phyloP scores from a whole-genome alignment of 2,113 vertebrate genomes.

The Ictalurus furcatus region DNA sequence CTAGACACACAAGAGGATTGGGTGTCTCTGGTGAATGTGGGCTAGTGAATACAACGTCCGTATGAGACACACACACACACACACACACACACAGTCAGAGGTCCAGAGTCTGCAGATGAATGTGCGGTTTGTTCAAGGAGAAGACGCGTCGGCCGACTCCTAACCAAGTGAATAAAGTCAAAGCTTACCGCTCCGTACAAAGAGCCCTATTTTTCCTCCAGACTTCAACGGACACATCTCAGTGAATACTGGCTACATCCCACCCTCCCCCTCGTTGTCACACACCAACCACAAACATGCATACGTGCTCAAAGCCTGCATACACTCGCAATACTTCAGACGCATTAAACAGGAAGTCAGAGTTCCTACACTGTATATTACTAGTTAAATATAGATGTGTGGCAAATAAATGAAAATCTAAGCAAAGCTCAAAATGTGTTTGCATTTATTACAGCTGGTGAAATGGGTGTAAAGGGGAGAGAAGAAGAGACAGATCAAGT shows the following conservation, averaged over 20 bases:
- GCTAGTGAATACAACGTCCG: constrained; percentile 22
- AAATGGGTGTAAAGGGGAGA: neutral
- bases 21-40: constrained; percentile 34
- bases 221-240: constrained; percentile 33
- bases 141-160: constrained; percentile 39
- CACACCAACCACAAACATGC: neutral
- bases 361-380: neutral
- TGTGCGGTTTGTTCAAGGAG: constrained; percentile 46
- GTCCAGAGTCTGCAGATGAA: constrained; percentile 41
- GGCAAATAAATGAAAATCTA: neutral
- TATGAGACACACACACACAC: constrained; percentile 31
- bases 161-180: constrained; percentile 44
- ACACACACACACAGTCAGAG: constrained; percentile 28
- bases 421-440: neutral
- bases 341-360: neutral
- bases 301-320: neutral
- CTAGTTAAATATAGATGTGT: neutral
- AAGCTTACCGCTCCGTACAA: constrained; percentile 43
- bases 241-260: constrained; percentile 28
- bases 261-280: neutral
- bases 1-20: constrained; percentile 26
- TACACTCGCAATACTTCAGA: neutral
- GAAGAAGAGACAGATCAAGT: neutral
- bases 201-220: constrained; percentile 51
- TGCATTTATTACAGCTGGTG: neutral